Base-by-base conservation (phyloP, 2,888 invertebrate species). In the Drosophila kanekoi region DNA sequence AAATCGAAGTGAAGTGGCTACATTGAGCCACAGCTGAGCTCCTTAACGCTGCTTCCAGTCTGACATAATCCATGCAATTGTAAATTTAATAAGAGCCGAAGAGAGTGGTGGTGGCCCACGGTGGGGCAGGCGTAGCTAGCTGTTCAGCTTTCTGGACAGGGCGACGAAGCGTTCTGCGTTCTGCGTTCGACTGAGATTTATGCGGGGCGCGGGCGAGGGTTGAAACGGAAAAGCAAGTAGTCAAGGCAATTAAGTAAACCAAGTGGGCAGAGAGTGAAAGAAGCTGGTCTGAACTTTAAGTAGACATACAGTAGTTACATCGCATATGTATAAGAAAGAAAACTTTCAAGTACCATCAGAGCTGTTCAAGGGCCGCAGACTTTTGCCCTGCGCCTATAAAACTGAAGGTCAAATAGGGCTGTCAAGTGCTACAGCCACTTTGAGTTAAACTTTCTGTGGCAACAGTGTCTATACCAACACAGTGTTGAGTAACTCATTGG, bases 51-150 rank as follows among this genome's bases (percentile, higher is more conserved):
- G 84, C 63, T 51, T 13, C 68, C 89, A 68, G 87, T 74, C 79
- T 84, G 82, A 87, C 89, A 87, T 85, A 90, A 89, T 87, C 89
- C 89, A 76, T 77, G 79, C 87, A 89, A 90, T 89, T 87, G 85
- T 76, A 85, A 80, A 84, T 81, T 85, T 81, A 89, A 90, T 80
- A 80, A 82, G 78, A 77, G 72, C 45, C 49, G 47, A 13, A 14
- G 51, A 48, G 35, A 49, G 45, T 13, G 58, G 57, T 38, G n/a
- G 51, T 52, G n/a, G 51, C 40, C 16, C 32, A 23, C 37, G 14
- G 51, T 3, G n/a, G 32, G 28, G 35, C 28, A 35, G 13, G 13
- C 35, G 4, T 10, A 13, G 4, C 11, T n/a, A n/a, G n/a, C n/a
- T n/a, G n/a, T n/a, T n/a, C n/a, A n/a, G n/a, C n/a, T n/a, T n/a